Evolutionary conservation across 2,113 vertebrate genomes (phyloP).

Genomic region (Pseudois nayaur): DNA sequence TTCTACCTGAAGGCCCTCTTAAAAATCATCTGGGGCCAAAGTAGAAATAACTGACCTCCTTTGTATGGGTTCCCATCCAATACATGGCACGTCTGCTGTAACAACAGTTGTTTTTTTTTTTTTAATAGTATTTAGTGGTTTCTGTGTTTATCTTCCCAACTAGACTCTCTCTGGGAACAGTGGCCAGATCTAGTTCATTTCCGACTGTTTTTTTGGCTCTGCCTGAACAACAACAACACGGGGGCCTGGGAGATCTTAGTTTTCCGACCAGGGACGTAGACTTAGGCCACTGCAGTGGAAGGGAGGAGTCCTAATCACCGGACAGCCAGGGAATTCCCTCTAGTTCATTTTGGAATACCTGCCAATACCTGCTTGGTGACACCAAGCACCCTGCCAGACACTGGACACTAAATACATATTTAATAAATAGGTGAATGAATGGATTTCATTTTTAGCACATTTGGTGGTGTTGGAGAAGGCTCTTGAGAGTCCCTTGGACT

Average conservation of each 20-base stretch:
- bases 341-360: not conserved
- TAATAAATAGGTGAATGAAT: not conserved
- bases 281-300: not conserved
- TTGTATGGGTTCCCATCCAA: not conserved
- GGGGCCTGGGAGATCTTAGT: not conserved
- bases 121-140: not conserved
- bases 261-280: not conserved
- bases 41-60: not conserved
- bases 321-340: not conserved
- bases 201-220: not conserved
- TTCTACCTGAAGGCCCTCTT: not conserved
- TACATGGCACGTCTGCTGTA: not conserved
- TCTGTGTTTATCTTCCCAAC: not conserved
- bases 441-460: not conserved
- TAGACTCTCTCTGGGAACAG: not conserved
- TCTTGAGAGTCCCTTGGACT: not conserved
- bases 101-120: not conserved
- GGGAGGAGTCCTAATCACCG: not conserved
- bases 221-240: not conserved
- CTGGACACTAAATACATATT: not conserved
- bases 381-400: not conserved
- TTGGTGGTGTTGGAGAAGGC: not conserved
- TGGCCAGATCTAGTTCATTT: not conserved
- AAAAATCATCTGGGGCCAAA: not conserved
- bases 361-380: no score